phyloP scores from a whole-genome alignment of 2,113 vertebrate species.

The Solea solea region DNA sequence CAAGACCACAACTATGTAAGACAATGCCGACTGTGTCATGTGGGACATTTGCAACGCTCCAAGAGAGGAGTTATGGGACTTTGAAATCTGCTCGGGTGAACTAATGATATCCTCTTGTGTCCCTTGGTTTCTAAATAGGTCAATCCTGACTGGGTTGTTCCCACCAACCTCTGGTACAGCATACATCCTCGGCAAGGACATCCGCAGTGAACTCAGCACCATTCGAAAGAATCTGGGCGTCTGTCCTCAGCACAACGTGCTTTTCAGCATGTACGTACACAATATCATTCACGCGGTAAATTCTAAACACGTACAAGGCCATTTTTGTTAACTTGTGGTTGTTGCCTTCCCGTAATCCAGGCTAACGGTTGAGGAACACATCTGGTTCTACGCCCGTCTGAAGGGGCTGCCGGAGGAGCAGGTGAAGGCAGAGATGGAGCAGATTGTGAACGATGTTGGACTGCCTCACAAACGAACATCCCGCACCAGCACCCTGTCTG shows the following conservation, averaged over 20 bases:
- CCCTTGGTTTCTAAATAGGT: constrained; percentile 80
- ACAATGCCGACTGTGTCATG: background rate
- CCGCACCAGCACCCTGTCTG: constrained; percentile 91
- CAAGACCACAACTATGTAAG: constrained; percentile 99
- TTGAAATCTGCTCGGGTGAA: background rate
- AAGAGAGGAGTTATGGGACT: background rate
- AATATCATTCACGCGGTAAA: too few relatives aligned
- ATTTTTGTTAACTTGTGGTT: background rate
- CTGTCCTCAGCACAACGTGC: constrained; percentile 97
- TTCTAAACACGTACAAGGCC: too few relatives aligned
- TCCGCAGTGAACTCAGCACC: constrained; percentile 89
- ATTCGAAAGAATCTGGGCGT: constrained; percentile 95
- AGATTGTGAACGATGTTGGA: constrained; percentile 92
- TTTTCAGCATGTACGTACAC: constrained; percentile 93
- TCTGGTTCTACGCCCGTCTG: constrained; percentile 97
- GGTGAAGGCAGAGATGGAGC: constrained; percentile 93
- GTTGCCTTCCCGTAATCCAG: constrained; percentile 68
- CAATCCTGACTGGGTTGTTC: constrained; percentile 96
- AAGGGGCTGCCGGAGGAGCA: constrained; percentile 91
- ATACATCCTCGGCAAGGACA: constrained; percentile 96
- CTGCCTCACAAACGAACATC: constrained; percentile 92
- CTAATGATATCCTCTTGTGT: background rate
- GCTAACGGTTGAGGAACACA: constrained; percentile 97
- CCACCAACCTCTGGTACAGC: constrained; percentile 97
- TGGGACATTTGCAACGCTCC: background rate